These are phyloP conservation scores for Hirudinaria manillensis DNA, from an alignment of 2,888 invertebrate genomes.

Conservation along the genomic window DNA sequence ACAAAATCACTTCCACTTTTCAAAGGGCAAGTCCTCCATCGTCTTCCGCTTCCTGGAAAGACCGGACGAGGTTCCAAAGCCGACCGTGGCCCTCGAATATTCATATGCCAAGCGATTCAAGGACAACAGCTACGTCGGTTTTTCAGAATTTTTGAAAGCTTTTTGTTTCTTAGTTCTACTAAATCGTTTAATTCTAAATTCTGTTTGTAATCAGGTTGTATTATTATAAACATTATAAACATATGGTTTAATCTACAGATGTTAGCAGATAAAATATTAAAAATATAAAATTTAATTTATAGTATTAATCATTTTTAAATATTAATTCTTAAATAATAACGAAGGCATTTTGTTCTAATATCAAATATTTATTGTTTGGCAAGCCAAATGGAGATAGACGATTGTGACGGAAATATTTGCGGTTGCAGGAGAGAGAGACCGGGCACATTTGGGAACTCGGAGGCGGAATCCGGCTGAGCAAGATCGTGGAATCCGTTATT, in stretches of 20 bases:
- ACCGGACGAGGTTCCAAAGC: conserved; percentile 64
- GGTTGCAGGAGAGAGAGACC: conserved; percentile 61
- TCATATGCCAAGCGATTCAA: conserved; percentile 66
- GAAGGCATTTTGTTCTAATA: too few relatives aligned
- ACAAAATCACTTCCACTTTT: too few relatives aligned
- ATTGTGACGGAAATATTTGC: too few relatives aligned
- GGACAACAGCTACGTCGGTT: conserved; percentile 57
- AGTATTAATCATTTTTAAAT: too few relatives aligned
- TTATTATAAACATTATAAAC: background rate
- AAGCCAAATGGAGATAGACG: too few relatives aligned
- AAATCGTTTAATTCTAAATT: background rate
- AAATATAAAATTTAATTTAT: too few relatives aligned
- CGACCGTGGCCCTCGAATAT: conserved; percentile 79
- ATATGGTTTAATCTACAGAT: too few relatives aligned
- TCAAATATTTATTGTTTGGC: too few relatives aligned
- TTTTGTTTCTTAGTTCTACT: background rate
- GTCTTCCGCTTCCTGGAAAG: conserved; percentile 70
- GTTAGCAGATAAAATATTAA: too few relatives aligned
- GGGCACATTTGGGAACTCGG: conserved; percentile 82
- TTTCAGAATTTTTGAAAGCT: background rate
- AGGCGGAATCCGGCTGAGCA: conserved; percentile 60
- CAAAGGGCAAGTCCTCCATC: conserved; percentile 70
- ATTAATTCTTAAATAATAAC: too few relatives aligned
- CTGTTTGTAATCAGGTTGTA: background rate
- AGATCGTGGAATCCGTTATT: conserved; percentile 58